Evolutionary conservation across 2,888 invertebrate genomes (phyloP), one percentile per base, ranked within the genome.

Genomic region (Synergus umbraculus): DNA sequence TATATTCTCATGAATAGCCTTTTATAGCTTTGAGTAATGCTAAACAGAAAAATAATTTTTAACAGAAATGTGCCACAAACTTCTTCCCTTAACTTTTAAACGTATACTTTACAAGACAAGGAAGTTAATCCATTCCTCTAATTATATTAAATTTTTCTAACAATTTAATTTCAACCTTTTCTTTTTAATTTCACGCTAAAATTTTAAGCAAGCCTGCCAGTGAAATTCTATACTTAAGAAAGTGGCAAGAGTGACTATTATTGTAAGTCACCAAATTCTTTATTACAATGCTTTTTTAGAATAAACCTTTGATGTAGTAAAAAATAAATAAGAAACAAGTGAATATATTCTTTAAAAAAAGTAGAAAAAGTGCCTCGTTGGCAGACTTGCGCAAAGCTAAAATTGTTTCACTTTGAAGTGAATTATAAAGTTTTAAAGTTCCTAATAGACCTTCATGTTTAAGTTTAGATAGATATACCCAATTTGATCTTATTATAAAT

Each of bases 1-100:
- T 92, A 90, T 92, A 92, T 92, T 90, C 89, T 91, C 90, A 90
- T 22, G 88, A 89, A 89, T 90, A 91, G 90, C 91, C 85, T 89
- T 89, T 88, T 83, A 87, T 85, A 92, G 90, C 90, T 88, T 89
- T 84, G 86, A 89, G 87, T 90, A 90, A 90, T 86, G 89, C 89
- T 90, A 88, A 91, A 90, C 85, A 84, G 85, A 89, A 88, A 87
- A 84, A 88, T 84, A 87, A 87, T 67, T 84, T 84, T 69, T 43
- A 81, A 82, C 76, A 78, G 63, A 83, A 83, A 81, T 67, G 78
- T 80, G 80, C 77, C 86, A 86, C 85, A 84, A 79, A 83, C 76
- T 79, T 69, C 66, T 79, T 80, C 64, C 77, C 80, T 86, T 87
- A 86, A 63, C 82, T 83, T 87, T 86, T 76, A 86, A 83, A 82